phyloP scores from a whole-genome alignment of 2,888 invertebrate species.

The Toxonevra muliebris region DNA sequence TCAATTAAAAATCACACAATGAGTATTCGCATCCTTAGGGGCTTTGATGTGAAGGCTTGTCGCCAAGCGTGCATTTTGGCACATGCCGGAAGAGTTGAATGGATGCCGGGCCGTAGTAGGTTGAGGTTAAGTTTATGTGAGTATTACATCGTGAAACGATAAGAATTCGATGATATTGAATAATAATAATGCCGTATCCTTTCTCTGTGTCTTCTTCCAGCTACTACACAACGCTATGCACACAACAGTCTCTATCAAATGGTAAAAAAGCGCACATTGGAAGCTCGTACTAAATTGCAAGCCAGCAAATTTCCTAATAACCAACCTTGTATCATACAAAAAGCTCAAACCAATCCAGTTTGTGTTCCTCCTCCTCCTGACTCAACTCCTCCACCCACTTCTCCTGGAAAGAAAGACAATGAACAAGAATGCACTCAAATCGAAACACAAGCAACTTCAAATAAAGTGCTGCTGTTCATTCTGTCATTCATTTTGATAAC shows the following conservation, averaged over 20 bases:
- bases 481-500: too few species aligned
- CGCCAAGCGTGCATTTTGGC: slow-evolving; percentile 54
- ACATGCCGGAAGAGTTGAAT: slow-evolving; percentile 32
- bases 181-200: neutral
- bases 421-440: too few species aligned
- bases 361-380: neutral
- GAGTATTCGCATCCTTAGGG: slow-evolving; percentile 53
- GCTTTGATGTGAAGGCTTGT: slow-evolving; percentile 49
- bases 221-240: slow-evolving; percentile 38
- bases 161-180: too few species aligned
- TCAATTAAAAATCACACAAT: slow-evolving; percentile 40
- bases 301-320: slow-evolving; percentile 52
- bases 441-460: too few species aligned
- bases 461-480: too few species aligned
- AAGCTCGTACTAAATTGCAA: slow-evolving; percentile 57
- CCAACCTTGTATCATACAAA: slow-evolving; percentile 45
- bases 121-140: slow-evolving; percentile 37
- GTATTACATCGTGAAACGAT: slow-evolving; percentile 12
- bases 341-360: neutral
- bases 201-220: slow-evolving; percentile 16
- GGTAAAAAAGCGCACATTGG: slow-evolving; percentile 61
- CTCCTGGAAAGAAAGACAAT: too few species aligned
- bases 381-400: neutral
- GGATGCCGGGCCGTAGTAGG: slow-evolving; percentile 34
- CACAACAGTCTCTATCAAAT: slow-evolving; percentile 56